Evolutionary conservation across 2,113 vertebrate genomes (phyloP).

Genomic region (Anthoscopus minutus): DNA sequence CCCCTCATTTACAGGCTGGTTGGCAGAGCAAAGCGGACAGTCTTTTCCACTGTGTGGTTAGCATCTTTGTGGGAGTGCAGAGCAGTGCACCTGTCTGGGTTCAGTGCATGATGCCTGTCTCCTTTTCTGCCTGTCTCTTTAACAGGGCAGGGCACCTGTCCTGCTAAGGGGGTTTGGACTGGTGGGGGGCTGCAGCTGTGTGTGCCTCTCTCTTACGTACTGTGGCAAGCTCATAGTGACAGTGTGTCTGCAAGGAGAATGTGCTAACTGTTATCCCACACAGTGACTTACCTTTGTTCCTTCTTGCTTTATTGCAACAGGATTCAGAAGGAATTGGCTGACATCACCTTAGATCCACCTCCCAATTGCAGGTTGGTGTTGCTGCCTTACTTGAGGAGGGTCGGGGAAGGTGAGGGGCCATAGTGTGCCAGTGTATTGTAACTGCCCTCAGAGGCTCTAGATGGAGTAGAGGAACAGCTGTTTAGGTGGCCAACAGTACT

Average conservation of each 20-base stretch:
- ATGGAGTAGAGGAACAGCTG: neutral
- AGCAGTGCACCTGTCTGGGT: neutral
- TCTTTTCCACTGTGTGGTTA: neutral
- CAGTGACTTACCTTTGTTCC: conserved; percentile 30
- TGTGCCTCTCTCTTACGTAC: neutral
- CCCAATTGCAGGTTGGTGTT: conserved; percentile 90
- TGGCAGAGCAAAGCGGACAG: neutral
- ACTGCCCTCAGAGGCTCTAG: neutral
- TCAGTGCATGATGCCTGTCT: neutral
- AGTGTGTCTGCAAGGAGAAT: neutral
- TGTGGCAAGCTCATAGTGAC: neutral
- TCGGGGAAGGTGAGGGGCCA: neutral
- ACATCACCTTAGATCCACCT: conserved; percentile 94
- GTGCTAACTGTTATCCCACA: neutral
- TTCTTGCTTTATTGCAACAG: conserved; percentile 65
- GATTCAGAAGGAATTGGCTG: conserved; percentile 97
- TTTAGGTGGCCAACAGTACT: neutral
- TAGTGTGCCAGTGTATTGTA: neutral
- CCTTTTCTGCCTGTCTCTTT: neutral
- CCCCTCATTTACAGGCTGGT: neutral
- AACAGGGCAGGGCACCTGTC: neutral
- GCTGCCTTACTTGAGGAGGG: neutral
- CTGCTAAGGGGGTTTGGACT: neutral
- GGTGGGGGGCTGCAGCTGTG: neutral
- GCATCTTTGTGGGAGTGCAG: neutral